Percentiles rank a stretch among this genome's conserved stretches.
Evolutionary conservation across 2,888 invertebrate genomes (phyloP).

Genomic region (Cryptophagus acutangulus): DNA sequence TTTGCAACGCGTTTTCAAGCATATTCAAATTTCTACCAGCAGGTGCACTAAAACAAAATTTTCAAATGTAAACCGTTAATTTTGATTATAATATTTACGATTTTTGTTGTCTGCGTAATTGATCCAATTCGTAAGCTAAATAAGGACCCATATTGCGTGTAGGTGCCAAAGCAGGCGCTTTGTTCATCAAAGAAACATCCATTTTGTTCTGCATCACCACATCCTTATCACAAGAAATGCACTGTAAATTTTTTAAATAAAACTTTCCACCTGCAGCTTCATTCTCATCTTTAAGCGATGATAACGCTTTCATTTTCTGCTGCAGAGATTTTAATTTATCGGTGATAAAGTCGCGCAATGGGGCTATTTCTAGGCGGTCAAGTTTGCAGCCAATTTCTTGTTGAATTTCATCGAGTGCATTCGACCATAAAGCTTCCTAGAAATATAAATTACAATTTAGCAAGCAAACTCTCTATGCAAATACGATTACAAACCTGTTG

Average conservation of each 20-base stretch:
- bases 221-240: conserved; percentile 71
- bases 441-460: too few species aligned
- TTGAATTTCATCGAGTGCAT: conserved; percentile 63
- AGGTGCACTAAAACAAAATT: conserved; percentile 35
- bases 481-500: conserved; percentile 53
- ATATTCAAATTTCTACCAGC: conserved; percentile 47
- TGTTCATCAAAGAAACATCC: conserved; percentile 47
- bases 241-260: conserved; percentile 64
- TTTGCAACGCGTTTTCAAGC: conserved; percentile 44
- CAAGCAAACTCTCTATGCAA: background rate
- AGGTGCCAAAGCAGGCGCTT: conserved; percentile 54
- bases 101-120: conserved; percentile 50
- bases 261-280: conserved; percentile 71
- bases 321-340: conserved; percentile 57
- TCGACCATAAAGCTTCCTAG: conserved; percentile 61
- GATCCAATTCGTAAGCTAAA: conserved; percentile 65
- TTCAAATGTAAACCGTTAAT: conserved; percentile 1
- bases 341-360: conserved; percentile 61
- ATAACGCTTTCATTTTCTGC: conserved; percentile 58
- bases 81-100: conserved; percentile 40
- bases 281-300: conserved; percentile 55
- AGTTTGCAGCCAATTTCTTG: conserved; percentile 62
- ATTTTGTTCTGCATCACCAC: conserved; percentile 65
- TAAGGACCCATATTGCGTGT: conserved; percentile 62
- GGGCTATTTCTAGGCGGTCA: conserved; percentile 60